Evolutionary conservation across 2,888 invertebrate genomes (phyloP), one percentile per base, ranked within the genome.

Genomic region (Halocaridina rubra): DNA sequence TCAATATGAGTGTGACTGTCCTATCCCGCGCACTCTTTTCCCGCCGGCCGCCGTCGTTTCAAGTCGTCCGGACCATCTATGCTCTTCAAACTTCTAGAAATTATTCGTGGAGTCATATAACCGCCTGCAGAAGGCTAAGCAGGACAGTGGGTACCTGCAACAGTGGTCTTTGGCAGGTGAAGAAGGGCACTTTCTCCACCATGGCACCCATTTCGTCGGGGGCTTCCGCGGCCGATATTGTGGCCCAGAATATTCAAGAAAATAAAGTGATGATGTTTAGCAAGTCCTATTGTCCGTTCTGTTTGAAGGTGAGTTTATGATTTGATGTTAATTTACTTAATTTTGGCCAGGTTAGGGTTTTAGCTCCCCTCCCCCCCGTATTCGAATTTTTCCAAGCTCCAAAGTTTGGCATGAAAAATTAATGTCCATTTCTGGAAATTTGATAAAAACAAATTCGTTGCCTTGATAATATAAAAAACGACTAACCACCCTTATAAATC

Each of bases 251-350:
- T 27, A 90, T 92, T 46, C 89, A 89, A 8, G 87, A 89, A 13
- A 91, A 91, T 87, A 90, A 90, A 77, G 91, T 93, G 24, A 90
- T 92, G 89, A 89, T 93, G 19, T 93, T 92, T 89, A 92, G 92
- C 89, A 92, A 92, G 89, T 90, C 92, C 2, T 91, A 90, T 27
- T 93, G 92, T 89, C 92, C 92, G 0, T 92, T 91, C 88, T 93
- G 92, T 89, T 86, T 81, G 2, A 91, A 91, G 91, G 92, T 92
- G 89, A 89, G 81, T n/a, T n/a, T n/a, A n/a, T n/a, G n/a, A n/a
- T n/a, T n/a, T n/a, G n/a, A n/a, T n/a, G n/a, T n/a, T n/a, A n/a
- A n/a, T n/a, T n/a, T n/a, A n/a, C n/a, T n/a, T n/a, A n/a, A n/a
- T n/a, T n/a, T n/a, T n/a, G n/a, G n/a, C n/a, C n/a, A n/a, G n/a